phyloP scores from a whole-genome alignment of 1,140 invertebrate genomes.

The Drosophila navojoa region DNA sequence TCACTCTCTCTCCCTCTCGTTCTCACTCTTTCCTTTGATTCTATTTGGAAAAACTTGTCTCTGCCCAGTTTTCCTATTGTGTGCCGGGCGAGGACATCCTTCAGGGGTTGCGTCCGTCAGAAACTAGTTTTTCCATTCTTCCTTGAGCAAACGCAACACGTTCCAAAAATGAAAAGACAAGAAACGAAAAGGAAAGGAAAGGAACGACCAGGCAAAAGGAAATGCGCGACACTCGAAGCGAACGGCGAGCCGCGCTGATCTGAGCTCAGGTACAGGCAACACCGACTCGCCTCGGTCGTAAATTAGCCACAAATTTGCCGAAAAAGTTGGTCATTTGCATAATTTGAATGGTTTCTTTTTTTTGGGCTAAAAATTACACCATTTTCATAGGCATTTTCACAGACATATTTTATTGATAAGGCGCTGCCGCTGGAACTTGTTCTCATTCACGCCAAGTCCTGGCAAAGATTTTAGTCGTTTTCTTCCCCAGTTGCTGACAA shows the following conservation, averaged over 20 bases:
- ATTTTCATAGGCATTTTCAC: slow-evolving; percentile 56
- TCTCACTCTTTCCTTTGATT: too few species aligned
- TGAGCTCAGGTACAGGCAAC: slow-evolving; percentile 17
- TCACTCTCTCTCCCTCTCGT: neutral
- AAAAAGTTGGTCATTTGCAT: slow-evolving; percentile 73
- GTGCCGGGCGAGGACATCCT: slow-evolving; percentile 7
- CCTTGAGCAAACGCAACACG: slow-evolving; percentile 70
- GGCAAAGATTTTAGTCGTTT: neutral
- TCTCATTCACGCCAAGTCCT: slow-evolving; percentile 7
- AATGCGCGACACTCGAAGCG: slow-evolving; percentile 35
- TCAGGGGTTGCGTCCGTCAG: slow-evolving; percentile 18
- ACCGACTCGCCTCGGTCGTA: slow-evolving; percentile 35
- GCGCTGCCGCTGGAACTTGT: slow-evolving; percentile 45
- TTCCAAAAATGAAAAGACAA: slow-evolving; percentile 35
- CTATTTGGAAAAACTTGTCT: slow-evolving; percentile 58
- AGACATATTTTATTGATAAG: slow-evolving; percentile 41
- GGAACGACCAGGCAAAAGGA: too few species aligned
- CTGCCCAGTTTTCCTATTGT: slow-evolving; percentile 67
- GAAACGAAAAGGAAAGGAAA: neutral
- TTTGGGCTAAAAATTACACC: slow-evolving; percentile 68
- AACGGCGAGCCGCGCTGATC: slow-evolving; percentile 23
- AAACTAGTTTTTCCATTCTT: slow-evolving; percentile 62
- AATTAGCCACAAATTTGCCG: slow-evolving; percentile 82
- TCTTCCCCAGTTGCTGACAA: slow-evolving; percentile 17
- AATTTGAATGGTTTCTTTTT: slow-evolving; percentile 49